Evolutionary conservation across 2,113 vertebrate species (phyloP), one percentile per base, ranked within the genome.

Genomic region (Meriones unguiculatus): DNA sequence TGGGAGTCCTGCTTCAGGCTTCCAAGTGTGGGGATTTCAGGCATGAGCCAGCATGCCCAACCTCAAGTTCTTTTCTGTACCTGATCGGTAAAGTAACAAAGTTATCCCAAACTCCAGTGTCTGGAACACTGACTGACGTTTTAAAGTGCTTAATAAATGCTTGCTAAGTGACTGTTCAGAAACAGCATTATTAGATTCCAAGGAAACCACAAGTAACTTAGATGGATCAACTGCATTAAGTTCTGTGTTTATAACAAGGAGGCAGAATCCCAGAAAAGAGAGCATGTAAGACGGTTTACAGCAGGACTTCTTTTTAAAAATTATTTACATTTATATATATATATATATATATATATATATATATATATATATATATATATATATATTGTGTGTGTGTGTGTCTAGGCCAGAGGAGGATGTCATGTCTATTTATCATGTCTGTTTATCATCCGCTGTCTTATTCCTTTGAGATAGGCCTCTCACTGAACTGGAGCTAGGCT

Each of bases 171-270:
- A 97, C 75, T 95, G 52, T 52, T 96, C 88, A 86, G 38, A 54
- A 18, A 72, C 25, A 90, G 86, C 57, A 93, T 88, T 96, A 73
- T 41, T 95, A 59, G 64, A 93, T 92, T 78, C n/a, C 85, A 87
- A 46, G 46, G 59, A 38, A 93, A 92, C 89, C 85, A 87, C 93
- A 96, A 88, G 73, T 62, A 69, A 57, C 57, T 95, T 90, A 76
- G 22, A 9, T 87, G 92, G 97, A 93, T 92, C 88, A 93, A 87
- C 20, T 85, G 28, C 4, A 46, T 77, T 82, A 87, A 95, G 41
- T 93, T 72, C 80, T 90, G 14, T 93, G 97, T 95, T 96, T 95
- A 91, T 82, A 94, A 87, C 93, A 93, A 93, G 41, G 69, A 95
- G 41, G 67, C 59, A 70, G 85, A 70, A 85, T 38, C 67, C 78